Conservation (phyloP, 2,797 vertebrate genomes). For the Leucoraja ocellata region DNA sequence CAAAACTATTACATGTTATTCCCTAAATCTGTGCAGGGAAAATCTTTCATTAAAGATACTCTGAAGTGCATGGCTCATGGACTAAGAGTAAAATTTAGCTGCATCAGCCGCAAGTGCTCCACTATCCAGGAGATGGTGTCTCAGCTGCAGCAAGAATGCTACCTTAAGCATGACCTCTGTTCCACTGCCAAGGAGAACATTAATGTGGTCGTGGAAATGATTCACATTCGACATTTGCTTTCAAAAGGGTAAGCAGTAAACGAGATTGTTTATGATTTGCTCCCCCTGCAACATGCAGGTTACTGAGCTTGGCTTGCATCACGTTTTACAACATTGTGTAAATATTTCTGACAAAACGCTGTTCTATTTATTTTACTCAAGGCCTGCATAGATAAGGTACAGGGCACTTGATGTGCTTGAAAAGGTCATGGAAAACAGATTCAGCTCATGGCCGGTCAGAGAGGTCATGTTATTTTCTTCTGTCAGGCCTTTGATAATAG, state of each 20-base stretch:
- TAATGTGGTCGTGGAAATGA: constrained; percentile 96
- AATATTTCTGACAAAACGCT: constrained; percentile 21
- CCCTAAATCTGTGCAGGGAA: constrained; percentile 65
- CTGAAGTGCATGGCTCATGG: constrained; percentile 95
- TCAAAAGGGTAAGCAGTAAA: constrained; percentile 81
- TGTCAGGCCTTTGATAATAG: background rate
- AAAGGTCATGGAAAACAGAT: constrained; percentile 5
- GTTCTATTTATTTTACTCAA: constrained; percentile 25
- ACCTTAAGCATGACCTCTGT: constrained; percentile 92
- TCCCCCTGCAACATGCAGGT: background rate
- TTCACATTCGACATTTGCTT: constrained; percentile 94
- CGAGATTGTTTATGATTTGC: background rate
- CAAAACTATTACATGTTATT: background rate
- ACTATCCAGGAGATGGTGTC: constrained; percentile 97
- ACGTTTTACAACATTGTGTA: background rate
- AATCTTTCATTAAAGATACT: constrained; percentile 97
- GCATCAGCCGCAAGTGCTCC: constrained; percentile 95
- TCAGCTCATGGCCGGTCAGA: background rate
- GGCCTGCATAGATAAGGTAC: background rate
- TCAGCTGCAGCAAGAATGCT: constrained; percentile 93
- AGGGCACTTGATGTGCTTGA: background rate
- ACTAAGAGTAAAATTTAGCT: constrained; percentile 90
- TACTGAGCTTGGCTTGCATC: background rate
- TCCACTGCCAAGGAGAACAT: constrained; percentile 89
- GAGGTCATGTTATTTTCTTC: background rate